phyloP scores from a whole-genome alignment of 2,797 vertebrate species.

The Octomys mimax region DNA sequence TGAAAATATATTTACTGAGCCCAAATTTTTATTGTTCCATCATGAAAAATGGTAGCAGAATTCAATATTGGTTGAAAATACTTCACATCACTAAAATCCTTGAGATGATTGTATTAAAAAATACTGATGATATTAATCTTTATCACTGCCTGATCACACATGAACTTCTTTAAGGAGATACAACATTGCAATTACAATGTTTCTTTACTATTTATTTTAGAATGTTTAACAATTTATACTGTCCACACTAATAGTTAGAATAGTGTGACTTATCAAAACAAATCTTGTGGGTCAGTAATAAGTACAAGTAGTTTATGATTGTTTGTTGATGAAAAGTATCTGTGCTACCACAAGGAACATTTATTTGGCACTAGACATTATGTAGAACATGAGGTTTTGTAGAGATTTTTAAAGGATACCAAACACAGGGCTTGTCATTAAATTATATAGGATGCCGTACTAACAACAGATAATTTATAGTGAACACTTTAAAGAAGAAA shows the following conservation, averaged over 20 bases:
- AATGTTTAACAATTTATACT: neutral
- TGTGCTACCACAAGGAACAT: neutral
- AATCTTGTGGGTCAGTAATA: constrained; percentile 15
- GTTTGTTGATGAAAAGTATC: neutral
- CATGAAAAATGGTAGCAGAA: neutral
- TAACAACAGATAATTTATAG: neutral
- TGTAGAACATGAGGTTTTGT: neutral
- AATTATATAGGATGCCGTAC: neutral
- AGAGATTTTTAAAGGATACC: neutral
- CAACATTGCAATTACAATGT: neutral
- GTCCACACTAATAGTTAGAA: neutral
- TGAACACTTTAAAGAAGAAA: neutral
- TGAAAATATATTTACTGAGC: neutral
- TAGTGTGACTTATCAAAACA: neutral
- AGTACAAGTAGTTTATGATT: neutral
- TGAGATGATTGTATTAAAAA: constrained; percentile 11
- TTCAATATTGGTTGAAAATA: neutral
- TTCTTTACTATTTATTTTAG: constrained; percentile 45
- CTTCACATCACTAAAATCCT: constrained; percentile 30
- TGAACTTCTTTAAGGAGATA: neutral
- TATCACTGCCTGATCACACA: neutral
- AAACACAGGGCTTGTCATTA: neutral
- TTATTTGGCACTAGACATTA: neutral
- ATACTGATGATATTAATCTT: neutral
- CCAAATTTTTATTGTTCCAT: neutral